Evolutionary conservation across 2,113 vertebrate genomes (phyloP).

Genomic region (Chionis minor): DNA sequence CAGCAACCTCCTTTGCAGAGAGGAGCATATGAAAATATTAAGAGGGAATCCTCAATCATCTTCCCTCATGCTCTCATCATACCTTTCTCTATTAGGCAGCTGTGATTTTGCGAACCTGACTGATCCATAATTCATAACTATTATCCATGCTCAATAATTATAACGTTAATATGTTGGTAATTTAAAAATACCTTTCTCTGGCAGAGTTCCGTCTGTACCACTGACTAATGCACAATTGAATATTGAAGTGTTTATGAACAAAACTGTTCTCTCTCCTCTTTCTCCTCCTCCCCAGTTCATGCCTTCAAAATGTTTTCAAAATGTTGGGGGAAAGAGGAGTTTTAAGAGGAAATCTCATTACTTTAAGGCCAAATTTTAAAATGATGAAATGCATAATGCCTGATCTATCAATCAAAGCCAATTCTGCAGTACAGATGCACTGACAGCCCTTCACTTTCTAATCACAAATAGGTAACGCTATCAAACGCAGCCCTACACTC

Average conservation of each 20-base stretch:
- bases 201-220: neutral
- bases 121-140: constrained; percentile 43
- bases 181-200: neutral
- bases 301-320: neutral
- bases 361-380: neutral
- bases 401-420: constrained; percentile 6
- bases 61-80: neutral
- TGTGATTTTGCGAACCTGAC: constrained; percentile 14
- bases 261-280: neutral
- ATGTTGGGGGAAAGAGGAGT: neutral
- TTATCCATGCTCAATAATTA: constrained; percentile 36
- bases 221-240: neutral
- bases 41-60: neutral
- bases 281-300: neutral
- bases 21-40: neutral
- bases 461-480: constrained; percentile 15
- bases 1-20: neutral
- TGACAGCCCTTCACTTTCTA: constrained; percentile 7
- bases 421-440: neutral
- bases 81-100: neutral
- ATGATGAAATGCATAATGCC: neutral
- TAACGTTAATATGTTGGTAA: constrained; percentile 42
- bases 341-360: neutral
- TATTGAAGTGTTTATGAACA: neutral
- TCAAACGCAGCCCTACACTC: constrained; percentile 32